Conservation (phyloP, 2,113 vertebrate genomes). For the Noturus placidus region DNA sequence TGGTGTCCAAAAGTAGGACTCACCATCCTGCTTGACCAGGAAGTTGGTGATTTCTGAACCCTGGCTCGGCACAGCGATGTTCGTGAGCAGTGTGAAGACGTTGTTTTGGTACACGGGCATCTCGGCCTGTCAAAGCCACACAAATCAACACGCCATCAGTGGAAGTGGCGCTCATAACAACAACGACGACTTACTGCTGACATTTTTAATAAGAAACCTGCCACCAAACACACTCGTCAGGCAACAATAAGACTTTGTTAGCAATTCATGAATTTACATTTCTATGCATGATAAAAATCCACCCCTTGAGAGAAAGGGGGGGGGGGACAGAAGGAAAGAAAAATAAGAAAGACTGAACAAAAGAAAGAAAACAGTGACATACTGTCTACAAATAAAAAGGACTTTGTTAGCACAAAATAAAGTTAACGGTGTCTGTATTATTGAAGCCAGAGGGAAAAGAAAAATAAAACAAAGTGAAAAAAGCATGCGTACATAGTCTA, state of each 20-base stretch:
- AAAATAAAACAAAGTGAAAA: neutral
- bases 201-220: neutral
- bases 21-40: slow-evolving; percentile 80
- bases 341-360: neutral
- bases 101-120: slow-evolving; percentile 80
- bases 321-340: no score
- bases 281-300: neutral
- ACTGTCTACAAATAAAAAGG: neutral
- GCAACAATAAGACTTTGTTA: neutral
- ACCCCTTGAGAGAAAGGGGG: neutral
- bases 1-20: slow-evolving; percentile 44
- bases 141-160: neutral
- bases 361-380: neutral
- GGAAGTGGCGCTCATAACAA: neutral
- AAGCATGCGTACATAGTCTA: neutral
- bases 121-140: slow-evolving; percentile 57
- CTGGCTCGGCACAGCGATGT: slow-evolving; percentile 79
- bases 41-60: slow-evolving; percentile 73
- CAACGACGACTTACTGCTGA: neutral
- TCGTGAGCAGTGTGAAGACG: slow-evolving; percentile 78
- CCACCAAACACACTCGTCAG: neutral
- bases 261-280: no score
- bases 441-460: neutral
- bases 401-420: neutral
- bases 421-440: neutral